phyloP scores from a whole-genome alignment of 2,888 invertebrate species.

The Sacculina carcini region DNA sequence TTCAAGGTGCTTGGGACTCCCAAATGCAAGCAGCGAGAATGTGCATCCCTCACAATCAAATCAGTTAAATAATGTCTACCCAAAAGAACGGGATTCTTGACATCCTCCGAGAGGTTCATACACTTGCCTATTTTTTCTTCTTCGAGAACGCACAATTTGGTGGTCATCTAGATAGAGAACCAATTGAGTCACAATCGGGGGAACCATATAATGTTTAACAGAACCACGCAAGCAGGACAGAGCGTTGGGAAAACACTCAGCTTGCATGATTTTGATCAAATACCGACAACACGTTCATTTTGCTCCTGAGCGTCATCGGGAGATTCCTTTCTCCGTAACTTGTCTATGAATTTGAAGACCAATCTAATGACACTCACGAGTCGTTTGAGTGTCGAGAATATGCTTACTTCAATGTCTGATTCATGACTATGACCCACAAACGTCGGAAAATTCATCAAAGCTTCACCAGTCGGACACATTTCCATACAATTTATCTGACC shows the following conservation, averaged over 20 bases:
- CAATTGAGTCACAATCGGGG: no score
- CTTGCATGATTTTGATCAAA: neutral
- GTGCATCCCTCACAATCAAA: neutral
- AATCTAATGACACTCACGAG: neutral
- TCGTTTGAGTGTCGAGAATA: neutral
- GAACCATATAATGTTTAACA: neutral
- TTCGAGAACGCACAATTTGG: neutral
- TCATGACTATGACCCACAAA: no score
- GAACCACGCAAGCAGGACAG: neutral
- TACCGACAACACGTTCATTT: no score
- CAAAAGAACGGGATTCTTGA: conserved; percentile 1
- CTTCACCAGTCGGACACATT: no score
- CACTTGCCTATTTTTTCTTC: neutral
- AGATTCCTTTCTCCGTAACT: neutral
- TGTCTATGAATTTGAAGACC: neutral
- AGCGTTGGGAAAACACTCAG: neutral
- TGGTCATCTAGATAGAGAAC: neutral
- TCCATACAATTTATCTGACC: no score
- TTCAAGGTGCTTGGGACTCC: neutral
- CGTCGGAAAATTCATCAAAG: neutral
- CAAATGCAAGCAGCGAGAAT: neutral
- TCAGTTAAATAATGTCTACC: neutral
- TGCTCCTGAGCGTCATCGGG: neutral
- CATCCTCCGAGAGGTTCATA: neutral
- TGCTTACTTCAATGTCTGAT: no score